Evolutionary conservation across 2,888 invertebrate genomes (phyloP).

Genomic region (Pristionchus exspectatus): DNA sequence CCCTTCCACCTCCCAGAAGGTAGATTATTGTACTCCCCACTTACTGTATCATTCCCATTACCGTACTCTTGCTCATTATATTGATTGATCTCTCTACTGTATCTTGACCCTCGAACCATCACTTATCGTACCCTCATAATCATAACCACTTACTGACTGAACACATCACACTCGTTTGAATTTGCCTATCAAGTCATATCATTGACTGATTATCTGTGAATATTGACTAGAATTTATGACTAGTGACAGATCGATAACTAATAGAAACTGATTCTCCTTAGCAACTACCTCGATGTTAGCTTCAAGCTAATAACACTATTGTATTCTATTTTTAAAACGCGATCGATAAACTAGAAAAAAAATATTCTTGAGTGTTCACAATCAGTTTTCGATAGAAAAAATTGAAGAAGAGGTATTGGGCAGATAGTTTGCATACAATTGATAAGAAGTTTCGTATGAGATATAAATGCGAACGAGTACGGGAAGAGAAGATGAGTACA

Average conservation of each 20-base stretch:
- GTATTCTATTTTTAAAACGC: background rate
- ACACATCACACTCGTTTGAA: background rate
- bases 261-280: constrained; percentile 10
- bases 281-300: constrained; percentile 12
- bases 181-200: constrained; percentile 23
- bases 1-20: background rate
- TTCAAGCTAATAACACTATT: constrained; percentile 6
- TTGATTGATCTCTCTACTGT: background rate
- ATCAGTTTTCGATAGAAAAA: background rate
- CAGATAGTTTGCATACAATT: background rate
- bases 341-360: background rate
- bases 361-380: background rate
- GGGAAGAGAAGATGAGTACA: background rate
- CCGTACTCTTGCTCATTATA: background rate
- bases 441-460: background rate
- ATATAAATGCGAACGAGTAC: background rate
- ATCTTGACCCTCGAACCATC: background rate
- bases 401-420: background rate
- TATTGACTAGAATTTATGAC: background rate
- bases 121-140: background rate
- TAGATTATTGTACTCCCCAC: background rate
- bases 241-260: background rate
- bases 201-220: background rate
- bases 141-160: background rate
- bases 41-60: background rate